These are phyloP conservation scores for Sebastes fasciatus DNA, from an alignment of 2,113 vertebrate genomes.

Conservation along the genomic window DNA sequence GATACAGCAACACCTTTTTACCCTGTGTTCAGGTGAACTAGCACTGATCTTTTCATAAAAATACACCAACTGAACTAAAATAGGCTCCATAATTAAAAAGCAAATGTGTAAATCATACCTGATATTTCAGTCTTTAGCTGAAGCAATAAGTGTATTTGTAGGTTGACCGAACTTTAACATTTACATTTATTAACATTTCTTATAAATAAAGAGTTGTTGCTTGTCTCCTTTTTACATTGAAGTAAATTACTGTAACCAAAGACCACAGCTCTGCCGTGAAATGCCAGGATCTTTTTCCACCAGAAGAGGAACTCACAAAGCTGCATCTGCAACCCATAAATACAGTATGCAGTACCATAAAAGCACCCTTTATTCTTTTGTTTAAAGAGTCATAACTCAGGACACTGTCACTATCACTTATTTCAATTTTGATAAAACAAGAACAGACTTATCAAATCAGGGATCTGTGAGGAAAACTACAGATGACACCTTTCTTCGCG, in stretches of 20 bases:
- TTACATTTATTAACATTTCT: not conserved
- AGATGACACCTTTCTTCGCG: too few species aligned
- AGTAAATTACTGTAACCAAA: not conserved
- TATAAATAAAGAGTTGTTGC: not conserved
- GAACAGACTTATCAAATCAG: not conserved
- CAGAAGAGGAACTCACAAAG: not conserved
- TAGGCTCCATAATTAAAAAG: not conserved
- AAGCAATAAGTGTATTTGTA: not conserved
- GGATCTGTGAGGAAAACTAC: too few species aligned
- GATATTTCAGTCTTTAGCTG: not conserved
- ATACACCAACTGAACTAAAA: not conserved
- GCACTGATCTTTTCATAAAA: not conserved
- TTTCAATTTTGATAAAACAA: not conserved
- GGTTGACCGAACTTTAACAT: not conserved
- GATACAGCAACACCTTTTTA: not conserved
- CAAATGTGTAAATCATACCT: not conserved
- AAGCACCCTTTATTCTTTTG: not conserved
- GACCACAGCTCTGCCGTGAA: not conserved
- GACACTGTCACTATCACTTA: not conserved
- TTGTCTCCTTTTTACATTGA: not conserved
- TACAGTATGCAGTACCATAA: not conserved
- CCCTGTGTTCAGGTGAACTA: not conserved
- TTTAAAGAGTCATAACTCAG: not conserved
- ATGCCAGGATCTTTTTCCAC: not conserved
- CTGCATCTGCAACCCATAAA: conserved; percentile 14